Percentiles rank a stretch among this genome's conserved stretches.
Evolutionary conservation across 2,797 vertebrate species (phyloP).

Genomic region (Microctenopoma stevenorrisi): DNA sequence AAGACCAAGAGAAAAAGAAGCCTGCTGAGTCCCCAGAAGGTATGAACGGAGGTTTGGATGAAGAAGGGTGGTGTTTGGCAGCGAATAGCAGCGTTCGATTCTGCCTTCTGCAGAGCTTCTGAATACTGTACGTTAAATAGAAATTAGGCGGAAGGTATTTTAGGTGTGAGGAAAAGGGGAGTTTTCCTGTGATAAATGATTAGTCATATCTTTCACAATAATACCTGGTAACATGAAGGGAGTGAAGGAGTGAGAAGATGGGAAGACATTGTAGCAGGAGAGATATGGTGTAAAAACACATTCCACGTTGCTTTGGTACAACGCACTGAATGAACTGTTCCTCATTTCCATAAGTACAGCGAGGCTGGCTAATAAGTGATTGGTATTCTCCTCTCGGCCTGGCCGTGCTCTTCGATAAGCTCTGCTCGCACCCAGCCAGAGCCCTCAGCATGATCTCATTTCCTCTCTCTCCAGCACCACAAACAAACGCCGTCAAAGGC

Average conservation of each 20-base stretch:
- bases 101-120: constrained; percentile 10
- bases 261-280: constrained; percentile 3
- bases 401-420: constrained; percentile 68
- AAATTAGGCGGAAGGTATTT: constrained; percentile 22
- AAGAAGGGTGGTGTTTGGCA: constrained; percentile 15
- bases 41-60: constrained; percentile 28
- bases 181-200: constrained; percentile 32
- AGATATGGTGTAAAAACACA: constrained; percentile 35
- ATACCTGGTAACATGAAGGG: constrained; percentile 8
- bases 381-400: constrained; percentile 72
- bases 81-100: constrained; percentile 3
- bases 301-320: constrained; percentile 55
- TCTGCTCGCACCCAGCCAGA: constrained; percentile 53
- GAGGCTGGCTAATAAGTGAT: constrained; percentile 71
- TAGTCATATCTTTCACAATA: constrained; percentile 35
- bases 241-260: constrained; percentile 10
- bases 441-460: constrained; percentile 78
- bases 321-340: constrained; percentile 52
- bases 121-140: constrained; percentile 12
- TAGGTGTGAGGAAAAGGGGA: constrained; percentile 28
- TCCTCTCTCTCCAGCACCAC: constrained; percentile 75
- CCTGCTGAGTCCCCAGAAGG: constrained; percentile 8
- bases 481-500: constrained; percentile 73
- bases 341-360: constrained; percentile 71
- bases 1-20: constrained; percentile 31